Base-by-base conservation (phyloP, 2,888 invertebrate genomes). In the Ypsolopha scabrella region DNA sequence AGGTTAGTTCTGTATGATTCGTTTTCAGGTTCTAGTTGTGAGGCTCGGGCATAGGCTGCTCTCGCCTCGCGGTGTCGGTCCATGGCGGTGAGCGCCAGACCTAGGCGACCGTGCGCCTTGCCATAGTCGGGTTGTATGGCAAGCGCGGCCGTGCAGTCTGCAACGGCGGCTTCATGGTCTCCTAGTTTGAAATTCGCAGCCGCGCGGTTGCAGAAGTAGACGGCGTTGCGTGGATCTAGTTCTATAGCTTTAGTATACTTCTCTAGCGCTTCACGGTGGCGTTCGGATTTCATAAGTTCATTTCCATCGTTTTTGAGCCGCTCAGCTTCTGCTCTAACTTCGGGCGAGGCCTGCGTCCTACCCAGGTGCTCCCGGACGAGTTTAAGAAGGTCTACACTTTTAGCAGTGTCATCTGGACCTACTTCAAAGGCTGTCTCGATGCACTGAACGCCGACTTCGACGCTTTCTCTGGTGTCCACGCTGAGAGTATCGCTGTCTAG, bases 171-270 rank as follows among this genome's bases (percentile, higher is more conserved):
- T 52, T 92, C 89, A 67, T 96, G 93, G 65, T 94, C 92, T 48
- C 93, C 93, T 58, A 98, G 81, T 70, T 97, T 96, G 70, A 94
- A 97, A 72, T 94, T 93, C 0, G 98, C 97, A 1, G 99, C 99
- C 46, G 99, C 99, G 59, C 99, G 91, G 74, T 99, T 99, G 75
- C 98, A 98, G 75, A 95, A 99, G 80, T 94, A 99, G 36, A 99
- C 95, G 0, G 98, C 93, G 85, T 98, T 98, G 55, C 90, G 89
- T 33, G 93, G 91, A 73, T 98, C 95, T 53, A 96, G 82, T 62
- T 92, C 89, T 58, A 99, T 95, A 9, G 99, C 98, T 63, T 95
- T 93, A 55, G 94, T 90, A 72, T 98, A 98, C 63, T 92, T 91
- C 10, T 90, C 88, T 38, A 97, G 79, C 10, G 98, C 98, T 70